Evolutionary conservation across 2,888 invertebrate genomes (phyloP).

Genomic region (Balanococcus diminutus): DNA sequence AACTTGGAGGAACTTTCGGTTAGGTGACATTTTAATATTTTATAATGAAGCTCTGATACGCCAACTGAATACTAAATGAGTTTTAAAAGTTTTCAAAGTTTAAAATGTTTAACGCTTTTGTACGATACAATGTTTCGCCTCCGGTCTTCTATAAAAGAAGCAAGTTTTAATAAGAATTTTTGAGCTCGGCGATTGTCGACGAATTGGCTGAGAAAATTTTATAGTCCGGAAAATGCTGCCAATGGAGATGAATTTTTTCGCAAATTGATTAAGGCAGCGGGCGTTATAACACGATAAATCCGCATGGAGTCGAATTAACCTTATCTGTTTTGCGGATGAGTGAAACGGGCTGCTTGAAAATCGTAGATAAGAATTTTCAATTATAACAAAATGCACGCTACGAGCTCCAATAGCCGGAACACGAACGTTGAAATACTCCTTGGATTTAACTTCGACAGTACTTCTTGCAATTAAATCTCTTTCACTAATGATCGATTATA

Average conservation of each 20-base stretch:
- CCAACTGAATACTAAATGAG: not conserved
- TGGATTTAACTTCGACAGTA: not conserved
- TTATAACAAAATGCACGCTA: conserved; percentile 6
- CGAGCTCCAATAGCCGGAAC: not conserved
- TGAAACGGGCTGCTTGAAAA: not conserved
- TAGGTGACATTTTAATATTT: conserved; percentile 15
- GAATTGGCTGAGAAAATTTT: not conserved
- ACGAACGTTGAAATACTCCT: not conserved
- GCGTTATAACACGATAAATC: not conserved
- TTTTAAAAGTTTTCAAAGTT: not conserved
- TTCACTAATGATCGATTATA: not conserved
- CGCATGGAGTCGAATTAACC: not conserved
- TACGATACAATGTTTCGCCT: not conserved
- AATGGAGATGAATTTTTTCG: not conserved
- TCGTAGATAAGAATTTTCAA: not conserved
- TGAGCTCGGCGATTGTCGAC: not conserved
- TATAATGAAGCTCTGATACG: not conserved
- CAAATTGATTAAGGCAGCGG: not conserved
- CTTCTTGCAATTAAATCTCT: conserved; percentile 1
- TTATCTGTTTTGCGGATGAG: conserved; percentile 1
- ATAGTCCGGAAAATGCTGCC: not conserved
- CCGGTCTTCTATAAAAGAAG: not conserved
- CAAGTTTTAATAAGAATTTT: not conserved
- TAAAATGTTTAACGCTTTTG: not conserved
- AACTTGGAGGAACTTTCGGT: not conserved